Conservation (phyloP, 2,888 invertebrate species). For the Ophonus ardosiacus region DNA sequence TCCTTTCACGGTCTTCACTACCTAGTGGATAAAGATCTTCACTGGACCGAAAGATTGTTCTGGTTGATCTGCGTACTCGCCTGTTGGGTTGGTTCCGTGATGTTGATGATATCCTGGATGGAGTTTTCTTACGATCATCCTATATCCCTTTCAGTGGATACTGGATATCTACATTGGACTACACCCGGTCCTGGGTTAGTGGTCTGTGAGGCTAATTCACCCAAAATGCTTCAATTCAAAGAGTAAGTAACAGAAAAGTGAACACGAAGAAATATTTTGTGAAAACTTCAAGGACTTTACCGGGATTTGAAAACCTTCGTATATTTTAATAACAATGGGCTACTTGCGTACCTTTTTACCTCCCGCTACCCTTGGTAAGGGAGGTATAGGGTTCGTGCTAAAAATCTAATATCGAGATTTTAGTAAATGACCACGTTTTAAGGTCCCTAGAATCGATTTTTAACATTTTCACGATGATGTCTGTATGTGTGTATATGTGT, state of each 20-base stretch:
- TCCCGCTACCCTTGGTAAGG: no score
- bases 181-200: not conserved
- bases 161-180: slow-evolving; percentile 17
- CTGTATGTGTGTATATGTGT: no score
- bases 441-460: no score
- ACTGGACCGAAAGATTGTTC: slow-evolving; percentile 36
- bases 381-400: no score
- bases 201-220: slow-evolving; percentile 9
- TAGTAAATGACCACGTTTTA: no score
- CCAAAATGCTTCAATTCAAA: not conserved
- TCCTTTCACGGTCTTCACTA: slow-evolving; percentile 49
- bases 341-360: no score
- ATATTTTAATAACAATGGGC: no score
- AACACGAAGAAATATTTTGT: no score
- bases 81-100: slow-evolving; percentile 32
- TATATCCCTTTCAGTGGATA: slow-evolving; percentile 17
- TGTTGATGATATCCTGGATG: slow-evolving; percentile 18
- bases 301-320: no score
- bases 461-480: no score
- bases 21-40: slow-evolving; percentile 4
- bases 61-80: slow-evolving; percentile 28
- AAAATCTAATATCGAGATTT: no score
- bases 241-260: not conserved
- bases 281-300: no score
- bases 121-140: slow-evolving; percentile 21